These are phyloP conservation scores for Nebria brevicollis DNA, from an alignment of 2,888 invertebrate species.

Conservation along the genomic window DNA sequence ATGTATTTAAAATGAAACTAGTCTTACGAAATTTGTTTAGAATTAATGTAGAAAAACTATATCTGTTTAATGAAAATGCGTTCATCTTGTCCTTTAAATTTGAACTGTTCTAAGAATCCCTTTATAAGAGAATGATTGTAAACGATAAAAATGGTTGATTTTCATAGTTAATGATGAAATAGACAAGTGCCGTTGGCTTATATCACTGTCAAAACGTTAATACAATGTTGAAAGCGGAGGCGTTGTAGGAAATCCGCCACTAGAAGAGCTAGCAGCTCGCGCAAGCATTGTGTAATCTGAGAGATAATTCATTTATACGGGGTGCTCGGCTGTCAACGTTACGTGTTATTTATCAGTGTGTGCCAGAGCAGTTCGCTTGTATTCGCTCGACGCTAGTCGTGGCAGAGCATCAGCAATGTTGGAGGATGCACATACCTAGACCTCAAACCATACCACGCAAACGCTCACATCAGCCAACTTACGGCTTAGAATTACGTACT, in stretches of 20 bases:
- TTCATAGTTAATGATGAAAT: neutral
- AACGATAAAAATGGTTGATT: neutral
- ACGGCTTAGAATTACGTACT: neutral
- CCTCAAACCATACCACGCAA: neutral
- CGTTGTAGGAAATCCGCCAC: conserved; percentile 36
- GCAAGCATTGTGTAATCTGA: conserved; percentile 37
- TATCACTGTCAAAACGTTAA: conserved; percentile 20
- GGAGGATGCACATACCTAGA: too few relatives aligned
- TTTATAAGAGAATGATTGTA: too few relatives aligned
- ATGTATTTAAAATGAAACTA: too few relatives aligned
- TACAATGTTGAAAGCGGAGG: conserved; percentile 28
- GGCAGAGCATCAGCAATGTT: too few relatives aligned
- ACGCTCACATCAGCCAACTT: neutral
- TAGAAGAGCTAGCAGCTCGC: neutral
- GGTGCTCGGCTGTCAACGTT: conserved; percentile 29
- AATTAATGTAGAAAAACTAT: too few relatives aligned
- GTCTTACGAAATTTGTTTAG: too few relatives aligned
- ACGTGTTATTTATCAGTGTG: conserved; percentile 32
- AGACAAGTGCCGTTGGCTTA: conserved; percentile 2
- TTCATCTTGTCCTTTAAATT: too few relatives aligned
- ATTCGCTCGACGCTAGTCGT: too few relatives aligned
- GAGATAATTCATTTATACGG: conserved; percentile 42
- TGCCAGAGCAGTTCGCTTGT: neutral
- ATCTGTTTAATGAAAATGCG: too few relatives aligned
- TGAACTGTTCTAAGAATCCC: too few relatives aligned